A percentile compares a stretch with the other conserved stretches of the same genome.
phyloP scores from a whole-genome alignment of 2,888 invertebrate species.

The Dicyrtoma fusca region DNA sequence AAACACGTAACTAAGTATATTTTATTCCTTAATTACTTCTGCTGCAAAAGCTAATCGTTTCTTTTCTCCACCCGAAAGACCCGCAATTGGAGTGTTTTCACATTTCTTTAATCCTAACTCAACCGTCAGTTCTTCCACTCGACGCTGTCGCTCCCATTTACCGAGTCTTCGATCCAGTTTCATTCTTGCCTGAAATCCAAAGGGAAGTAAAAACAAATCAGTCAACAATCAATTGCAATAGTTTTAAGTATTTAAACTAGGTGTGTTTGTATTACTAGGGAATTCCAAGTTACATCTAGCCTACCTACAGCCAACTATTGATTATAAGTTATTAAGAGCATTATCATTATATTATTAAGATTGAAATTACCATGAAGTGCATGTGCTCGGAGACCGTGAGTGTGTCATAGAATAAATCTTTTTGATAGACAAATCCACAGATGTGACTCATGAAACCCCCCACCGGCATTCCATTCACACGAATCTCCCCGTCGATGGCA shows the following conservation, averaged over 20 bases:
- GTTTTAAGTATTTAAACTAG: not conserved
- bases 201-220: not conserved
- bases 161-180: constrained; percentile 74
- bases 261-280: not conserved
- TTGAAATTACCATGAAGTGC: constrained; percentile 80
- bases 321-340: too few relatives aligned
- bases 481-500: constrained; percentile 75
- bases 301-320: too few relatives aligned
- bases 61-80: constrained; percentile 90
- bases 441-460: constrained; percentile 76
- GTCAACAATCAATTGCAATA: not conserved
- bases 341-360: too few relatives aligned
- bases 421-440: constrained; percentile 89
- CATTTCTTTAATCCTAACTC: constrained; percentile 74
- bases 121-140: constrained; percentile 72
- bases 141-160: constrained; percentile 66
- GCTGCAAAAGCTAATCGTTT: constrained; percentile 91
- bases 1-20: too few relatives aligned
- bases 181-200: constrained; percentile 70
- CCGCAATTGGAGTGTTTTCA: constrained; percentile 75
- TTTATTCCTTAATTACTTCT: constrained; percentile 69
- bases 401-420: constrained; percentile 83
- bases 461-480: constrained; percentile 74
- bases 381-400: constrained; percentile 87
- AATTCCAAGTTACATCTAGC: too few relatives aligned